Evolutionary conservation across 1,140 invertebrate genomes (phyloP).

Genomic region (Conus betulinus): DNA sequence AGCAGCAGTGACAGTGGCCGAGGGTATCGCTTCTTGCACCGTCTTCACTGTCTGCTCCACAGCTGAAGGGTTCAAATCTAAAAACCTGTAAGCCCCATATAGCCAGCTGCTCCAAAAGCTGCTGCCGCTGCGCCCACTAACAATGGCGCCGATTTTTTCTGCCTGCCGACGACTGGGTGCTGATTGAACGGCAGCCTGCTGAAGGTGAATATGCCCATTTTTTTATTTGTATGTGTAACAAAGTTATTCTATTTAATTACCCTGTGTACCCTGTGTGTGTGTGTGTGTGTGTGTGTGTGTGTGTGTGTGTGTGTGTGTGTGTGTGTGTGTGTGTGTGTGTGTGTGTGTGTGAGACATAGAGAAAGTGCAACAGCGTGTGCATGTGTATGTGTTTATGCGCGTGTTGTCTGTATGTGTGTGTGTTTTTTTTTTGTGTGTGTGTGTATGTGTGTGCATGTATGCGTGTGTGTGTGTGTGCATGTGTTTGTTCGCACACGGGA

Average conservation of each 20-base stretch:
- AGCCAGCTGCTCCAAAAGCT: constrained; percentile 39
- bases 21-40: constrained; percentile 17
- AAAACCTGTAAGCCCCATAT: constrained; percentile 44
- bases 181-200: constrained; percentile 7
- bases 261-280: background rate
- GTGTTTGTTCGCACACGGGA: background rate
- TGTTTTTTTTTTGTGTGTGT: background rate
- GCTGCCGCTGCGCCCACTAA: constrained; percentile 46
- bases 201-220: background rate
- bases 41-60: constrained; percentile 36
- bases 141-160: constrained; percentile 40
- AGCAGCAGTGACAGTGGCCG: constrained; percentile 53
- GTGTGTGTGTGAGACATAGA: too few species aligned
- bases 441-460: background rate
- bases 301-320: too few species aligned
- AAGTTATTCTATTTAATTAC: too few species aligned
- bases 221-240: too few species aligned
- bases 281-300: background rate
- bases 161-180: constrained; percentile 31
- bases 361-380: background rate
- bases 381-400: background rate
- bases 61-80: background rate
- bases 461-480: background rate
- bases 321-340: too few species aligned
- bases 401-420: background rate